Base-by-base conservation (phyloP, 2,113 vertebrate genomes). In the Nycticorax nycticorax region DNA sequence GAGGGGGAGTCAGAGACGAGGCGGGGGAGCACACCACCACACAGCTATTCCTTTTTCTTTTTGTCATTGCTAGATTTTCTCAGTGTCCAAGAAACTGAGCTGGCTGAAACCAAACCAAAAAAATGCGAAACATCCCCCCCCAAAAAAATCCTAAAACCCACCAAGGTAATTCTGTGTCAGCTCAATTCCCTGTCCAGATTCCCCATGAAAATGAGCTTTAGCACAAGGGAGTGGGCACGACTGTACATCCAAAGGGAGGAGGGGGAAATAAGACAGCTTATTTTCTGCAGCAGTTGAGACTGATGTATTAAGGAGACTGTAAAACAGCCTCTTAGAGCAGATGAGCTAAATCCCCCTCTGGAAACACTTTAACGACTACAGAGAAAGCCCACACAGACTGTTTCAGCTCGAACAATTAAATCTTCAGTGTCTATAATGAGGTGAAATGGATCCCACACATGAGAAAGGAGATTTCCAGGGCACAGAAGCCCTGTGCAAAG, bases 401-500 rank as follows among this genome's bases (percentile, higher is more conserved):
- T 84, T 91, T 63, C 47, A 77, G 52, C 45, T 82, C 39, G 12
- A 92, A 71, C 84, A 94, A 94, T 92, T 89, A 86, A 86, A 84
- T 56, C 64, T 77, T 63, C 76, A 30, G 0, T 39, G 72, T 68
- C 73, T 60, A 7, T 82, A 94, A 81, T 35, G 47, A 85, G 55
- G 41, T 81, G 41, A 86, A 96, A 93, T 63, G 64, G 63, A 95
- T 87, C 93, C 48, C 69, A 68, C 39, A 59, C 2, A 1, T 14
- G 30, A 89, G 84, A 62, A 91, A 78, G 47, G 28, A 85, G 73
- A 52, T 92, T 92, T 91, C 52, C 84, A 78, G 39, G 60, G 56
- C 64, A 74, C 6, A 39, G 47, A 52, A 67, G 19, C 28, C 43
- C 37, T 55, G 32, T 77, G 47, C 47, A 71, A 84, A 91, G 35